These are phyloP conservation scores for Trypoxylus dichotomus DNA, from an alignment of 1,140 invertebrate species.

Conservation along the genomic window DNA sequence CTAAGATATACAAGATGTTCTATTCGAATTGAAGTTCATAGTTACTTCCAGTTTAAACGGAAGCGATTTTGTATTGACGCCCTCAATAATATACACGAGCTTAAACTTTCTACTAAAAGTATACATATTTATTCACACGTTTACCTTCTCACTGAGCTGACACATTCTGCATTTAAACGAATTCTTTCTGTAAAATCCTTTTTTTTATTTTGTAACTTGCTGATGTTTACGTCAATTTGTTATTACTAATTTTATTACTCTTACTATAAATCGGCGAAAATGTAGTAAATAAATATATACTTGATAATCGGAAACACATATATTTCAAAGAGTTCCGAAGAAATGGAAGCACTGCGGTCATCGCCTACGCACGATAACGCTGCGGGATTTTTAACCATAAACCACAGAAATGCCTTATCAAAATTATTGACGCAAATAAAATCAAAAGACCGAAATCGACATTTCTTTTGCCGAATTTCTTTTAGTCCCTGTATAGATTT, in stretches of 20 bases:
- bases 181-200: too few species aligned
- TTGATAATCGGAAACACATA: neutral
- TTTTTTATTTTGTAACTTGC: neutral
- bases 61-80: too few species aligned
- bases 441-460: neutral
- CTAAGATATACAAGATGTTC: too few species aligned
- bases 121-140: too few species aligned
- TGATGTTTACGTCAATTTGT: neutral
- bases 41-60: too few species aligned
- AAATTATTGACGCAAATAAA: neutral
- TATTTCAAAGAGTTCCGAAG: neutral
- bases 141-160: too few species aligned
- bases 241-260: neutral
- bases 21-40: too few species aligned
- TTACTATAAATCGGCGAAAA: neutral
- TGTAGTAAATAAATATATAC: neutral
- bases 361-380: neutral
- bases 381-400: neutral
- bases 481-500: too few species aligned
- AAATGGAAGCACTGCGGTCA: neutral
- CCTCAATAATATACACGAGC: too few species aligned
- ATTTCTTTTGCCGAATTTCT: too few species aligned
- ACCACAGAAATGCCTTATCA: neutral
- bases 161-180: too few species aligned
- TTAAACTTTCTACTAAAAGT: too few species aligned